Conservation (phyloP, 2,888 invertebrate species). For the Nomada hirtipes region DNA sequence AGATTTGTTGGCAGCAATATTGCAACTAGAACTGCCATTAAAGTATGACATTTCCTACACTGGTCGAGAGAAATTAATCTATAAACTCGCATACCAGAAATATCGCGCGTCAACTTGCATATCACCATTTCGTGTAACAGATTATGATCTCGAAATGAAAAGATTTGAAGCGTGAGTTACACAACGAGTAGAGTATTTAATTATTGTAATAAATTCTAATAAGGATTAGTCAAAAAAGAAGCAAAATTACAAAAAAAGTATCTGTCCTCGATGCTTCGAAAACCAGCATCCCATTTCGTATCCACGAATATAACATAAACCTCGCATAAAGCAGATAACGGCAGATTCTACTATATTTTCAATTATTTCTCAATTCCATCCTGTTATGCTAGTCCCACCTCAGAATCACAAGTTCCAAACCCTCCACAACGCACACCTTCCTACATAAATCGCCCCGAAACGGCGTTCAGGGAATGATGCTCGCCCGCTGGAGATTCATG, state of each 20-base stretch:
- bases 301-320: no score
- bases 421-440: background rate
- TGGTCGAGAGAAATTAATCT: background rate
- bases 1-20: background rate
- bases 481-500: background rate
- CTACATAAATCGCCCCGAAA: background rate
- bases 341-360: background rate
- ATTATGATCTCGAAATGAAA: no score
- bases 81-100: background rate
- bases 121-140: no score
- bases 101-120: no score
- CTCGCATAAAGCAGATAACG: background rate
- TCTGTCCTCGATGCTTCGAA: no score
- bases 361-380: background rate
- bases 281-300: no score
- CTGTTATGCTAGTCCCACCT: background rate
- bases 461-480: background rate
- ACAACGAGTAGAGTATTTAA: no score
- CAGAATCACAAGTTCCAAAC: slow-evolving; percentile 2
- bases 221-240: no score
- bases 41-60: background rate
- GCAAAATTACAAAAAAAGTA: no score
- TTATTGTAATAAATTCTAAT: no score
- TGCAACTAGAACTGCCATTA: background rate
- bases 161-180: no score